Evolutionary conservation across 2,797 vertebrate genomes (phyloP), one percentile per base, ranked within the genome.

Genomic region (Muscicapa striata): DNA sequence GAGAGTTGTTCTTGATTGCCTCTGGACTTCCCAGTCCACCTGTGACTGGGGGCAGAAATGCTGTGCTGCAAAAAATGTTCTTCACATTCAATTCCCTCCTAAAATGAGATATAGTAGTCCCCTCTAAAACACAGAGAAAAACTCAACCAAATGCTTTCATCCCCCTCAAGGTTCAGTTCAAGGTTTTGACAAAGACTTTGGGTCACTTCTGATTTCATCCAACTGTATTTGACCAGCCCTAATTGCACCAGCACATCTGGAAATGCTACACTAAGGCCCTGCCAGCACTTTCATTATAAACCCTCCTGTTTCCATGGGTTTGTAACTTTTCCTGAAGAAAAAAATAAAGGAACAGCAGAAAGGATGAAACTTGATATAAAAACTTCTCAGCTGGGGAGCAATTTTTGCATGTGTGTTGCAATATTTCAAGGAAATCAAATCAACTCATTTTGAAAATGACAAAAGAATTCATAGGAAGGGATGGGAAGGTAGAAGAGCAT

Each of bases 171-270:
- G 59, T 80, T 91, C 73, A 61, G 76, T 57, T 94, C 67, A 82
- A 93, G 79, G 62, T 36, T 90, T 94, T 74, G 27, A 93, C 45
- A 64, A 70, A 43, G 76, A 84, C 38, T 92, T 93, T 48, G 64
- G 93, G 92, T 91, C 89, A 90, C 32, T 92, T 91, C 73, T 85
- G 74, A 75, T 93, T 91, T 96, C 84, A 85, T 85, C 62, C 85
- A 85, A 87, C 38, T 84, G 29, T 69, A 62, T 78, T 89, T 94
- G 91, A 84, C 94, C 82, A 77, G 58, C 34, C 59, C 40, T 88
- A 91, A 84, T 91, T 95, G 84, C 81, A 92, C 75, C 66, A 95
- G 87, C 58, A 95, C 92, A 96, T 95, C 96, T 96, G 96, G 97
- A 97, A 97, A 93, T 84, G 84, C 67, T 96, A 93, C 90, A 87